Base-by-base conservation (phyloP, 2,888 invertebrate species). In the Eumacrocentrus americanus region DNA sequence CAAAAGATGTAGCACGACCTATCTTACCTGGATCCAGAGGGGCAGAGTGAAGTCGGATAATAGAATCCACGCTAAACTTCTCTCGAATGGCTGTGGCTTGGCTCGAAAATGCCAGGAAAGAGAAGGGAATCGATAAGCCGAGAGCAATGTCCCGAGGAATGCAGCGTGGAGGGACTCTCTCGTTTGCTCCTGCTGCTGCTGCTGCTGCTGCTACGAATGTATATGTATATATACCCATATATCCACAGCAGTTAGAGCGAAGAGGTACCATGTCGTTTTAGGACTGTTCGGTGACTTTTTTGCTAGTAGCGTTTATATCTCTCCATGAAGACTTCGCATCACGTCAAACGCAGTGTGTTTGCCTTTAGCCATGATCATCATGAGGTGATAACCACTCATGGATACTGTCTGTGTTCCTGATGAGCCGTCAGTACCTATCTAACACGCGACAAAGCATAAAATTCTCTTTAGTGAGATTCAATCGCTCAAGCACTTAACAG, bases 101-200 rank as follows among this genome's bases (percentile, higher is more conserved):
- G 57, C 56, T 61, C 52, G 63, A 61, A 63, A 63, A 63, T 61
- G 61, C 61, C 61, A 63, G 60, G 60, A 63, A 63, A 63, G 60
- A 60, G 63, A 60, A 58, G 65, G 63, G 47, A 60, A 58, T 54
- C 47, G 62, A 60, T 48, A 58, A 50, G 48, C 58, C 50, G 60
- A 64, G 63, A 62, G 50, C 61, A 59, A 47, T 58, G 54, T 54
- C 59, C 44, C 62, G 47, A 59, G 66, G 64, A 64, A 66, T 62
- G 61, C 60, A 61, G 56, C 63, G 58, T 58, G 56, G 57, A 54
- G 57, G 46, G 50, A 58, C 58, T 51, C 51, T 51, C 29, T 35
- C n/a, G 51, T 38, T 52, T 58, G 51, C 65, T 66, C 64, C 62
- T 50, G 50, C 50, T 50, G 29, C 18, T n/a, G 50, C 50, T 50